These are phyloP conservation scores for Coelopa frigida DNA, from an alignment of 1,140 invertebrate genomes.

Conservation along the genomic window DNA sequence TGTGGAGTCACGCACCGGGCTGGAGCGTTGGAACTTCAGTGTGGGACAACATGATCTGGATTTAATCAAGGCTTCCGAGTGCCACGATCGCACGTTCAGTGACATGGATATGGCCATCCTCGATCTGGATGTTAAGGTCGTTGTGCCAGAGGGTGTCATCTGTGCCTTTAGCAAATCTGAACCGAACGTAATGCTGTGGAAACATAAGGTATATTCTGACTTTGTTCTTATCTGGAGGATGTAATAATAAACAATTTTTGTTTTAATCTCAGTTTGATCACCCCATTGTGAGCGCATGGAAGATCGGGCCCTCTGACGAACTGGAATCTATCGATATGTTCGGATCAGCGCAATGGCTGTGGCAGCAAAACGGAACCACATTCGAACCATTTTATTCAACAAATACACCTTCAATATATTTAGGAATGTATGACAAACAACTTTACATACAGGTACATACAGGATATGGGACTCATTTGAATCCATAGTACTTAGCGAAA, in stretches of 20 bases:
- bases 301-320: slow-evolving; percentile 52
- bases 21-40: slow-evolving; percentile 93
- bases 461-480: neutral
- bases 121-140: slow-evolving; percentile 55
- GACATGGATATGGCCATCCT: slow-evolving; percentile 39
- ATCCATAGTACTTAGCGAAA: neutral
- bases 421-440: slow-evolving; percentile 76
- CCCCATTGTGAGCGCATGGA: slow-evolving; percentile 80
- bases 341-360: slow-evolving; percentile 48
- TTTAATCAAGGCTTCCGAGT: slow-evolving; percentile 49
- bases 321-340: slow-evolving; percentile 72
- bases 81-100: slow-evolving; percentile 43
- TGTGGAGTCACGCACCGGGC: slow-evolving; percentile 71
- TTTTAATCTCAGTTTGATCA: slow-evolving; percentile 56
- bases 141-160: slow-evolving; percentile 70
- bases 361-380: slow-evolving; percentile 31
- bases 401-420: slow-evolving; percentile 62
- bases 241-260: neutral
- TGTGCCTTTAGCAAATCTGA: slow-evolving; percentile 53
- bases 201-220: slow-evolving; percentile 54
- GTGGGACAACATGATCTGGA: slow-evolving; percentile 80
- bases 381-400: slow-evolving; percentile 9
- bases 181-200: slow-evolving; percentile 56
- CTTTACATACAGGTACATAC: slow-evolving; percentile 71
- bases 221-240: neutral